Base-by-base conservation (phyloP, 2,113 vertebrate genomes). In the Fulmarus glacialis region DNA sequence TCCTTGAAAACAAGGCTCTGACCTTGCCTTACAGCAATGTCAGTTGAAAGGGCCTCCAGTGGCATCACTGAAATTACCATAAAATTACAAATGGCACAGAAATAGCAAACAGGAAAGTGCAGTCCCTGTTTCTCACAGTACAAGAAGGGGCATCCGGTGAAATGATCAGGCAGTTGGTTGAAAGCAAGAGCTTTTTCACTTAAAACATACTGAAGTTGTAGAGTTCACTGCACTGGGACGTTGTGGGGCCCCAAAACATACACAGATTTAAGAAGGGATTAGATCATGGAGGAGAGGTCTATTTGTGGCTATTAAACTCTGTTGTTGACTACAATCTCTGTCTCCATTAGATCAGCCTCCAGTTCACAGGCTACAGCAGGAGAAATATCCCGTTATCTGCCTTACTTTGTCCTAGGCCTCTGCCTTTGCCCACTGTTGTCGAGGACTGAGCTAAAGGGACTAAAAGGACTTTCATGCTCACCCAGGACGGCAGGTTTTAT, bases 391-490 rank as follows among this genome's bases (percentile, higher is more conserved):
- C 24, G 67, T 87, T 85, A 20, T 74, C 45, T 93, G 64, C 14
- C 29, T 94, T 82, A 47, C 12, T 73, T 87, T 64, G 29, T 87
- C n/a, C 21, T 56, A 40, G 56, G 42, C 7, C 27, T 55, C 72
- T 94, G 66, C 26, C 91, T 96, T 87, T 84, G 26, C 47, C 48
- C 19, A 32, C 70, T 72, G n/a, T 42, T 87, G 5, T 67, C 48
- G 60, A 93, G 12, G 30, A 56, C 29, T 60, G 60, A 93, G 52
- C 32, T 86, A 63, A 93, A 90, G 81, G 32, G 32, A 81, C 79
- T 86, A 62, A 83, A 75, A 95, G 16, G 62, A 96, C 78, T 95
- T 84, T 90, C 58, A 91, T 2, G 4, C 21, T 94, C n/a, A 94
- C 15, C 5, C 87, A 85, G 52, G 45, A 79, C 0, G 4, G 17